Evolutionary conservation across 2,888 invertebrate genomes (phyloP), one percentile per base, ranked within the genome.

Genomic region (Apoda limacodes): DNA sequence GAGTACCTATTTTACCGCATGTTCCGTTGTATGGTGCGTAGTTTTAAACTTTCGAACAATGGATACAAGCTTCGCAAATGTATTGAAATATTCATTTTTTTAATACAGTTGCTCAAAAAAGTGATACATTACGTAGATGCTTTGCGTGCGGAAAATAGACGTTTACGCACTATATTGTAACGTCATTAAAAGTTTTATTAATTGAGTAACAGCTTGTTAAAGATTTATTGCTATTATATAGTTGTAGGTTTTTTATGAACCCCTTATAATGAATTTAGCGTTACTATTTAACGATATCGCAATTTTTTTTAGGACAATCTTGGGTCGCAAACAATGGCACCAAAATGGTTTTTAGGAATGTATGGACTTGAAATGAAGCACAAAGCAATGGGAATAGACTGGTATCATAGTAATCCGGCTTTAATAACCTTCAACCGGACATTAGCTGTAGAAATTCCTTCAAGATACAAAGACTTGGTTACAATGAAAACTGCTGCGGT

Each of bases 401-500:
- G 65, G 65, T 60, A 61, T 17, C 55, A 60, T 28, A 55, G 45
- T 9, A 67, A 63, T 0, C 75, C 75, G 34, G 57, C 70, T 1
- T 43, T 76, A 10, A 50, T 47, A 9, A 51, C 52, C 15, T 76
- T 75, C 40, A 68, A 74, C 37, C 48, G 54, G 10, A 60, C 67
- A 1, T 35, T 76, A 9, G 68, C 65, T 0, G 55, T 69, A 6
- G 63, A 75, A 13, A 69, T 78, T 37, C 69, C 71, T 1, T 19
- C 48, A 2, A 54, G 65, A 23, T 65, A 72, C 37, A 65, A 58
- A 17, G 55, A 65, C 5, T 40, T 80, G 39, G 68, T 78, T 22
- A 58, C 62, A 0, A 64, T 68, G 67, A 78, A 78, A 42, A 78
- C 78, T 1, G 75, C 72, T 0, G 64, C 78, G 0, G 53, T 80